Evolutionary conservation across 2,797 vertebrate species (phyloP), one percentile per base, ranked within the genome.

Genomic region (Sternotherus odoratus): DNA sequence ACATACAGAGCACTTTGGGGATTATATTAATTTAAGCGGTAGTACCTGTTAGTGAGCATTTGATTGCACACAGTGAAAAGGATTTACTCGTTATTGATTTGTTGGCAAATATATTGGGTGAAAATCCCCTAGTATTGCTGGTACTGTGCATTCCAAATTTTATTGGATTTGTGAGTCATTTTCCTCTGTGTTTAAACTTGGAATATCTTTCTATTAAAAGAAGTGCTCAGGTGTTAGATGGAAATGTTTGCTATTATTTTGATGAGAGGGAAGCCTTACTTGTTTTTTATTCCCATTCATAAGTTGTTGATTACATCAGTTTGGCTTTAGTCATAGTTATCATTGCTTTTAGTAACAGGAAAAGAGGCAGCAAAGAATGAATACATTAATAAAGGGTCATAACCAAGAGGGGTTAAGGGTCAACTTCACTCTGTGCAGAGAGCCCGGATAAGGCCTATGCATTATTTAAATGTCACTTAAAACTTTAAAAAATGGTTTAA

Each of bases 61-160:
- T 98, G 98, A 99, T 98, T 98, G 98, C 97, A 97, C 94, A 98
- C 96, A 96, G 60, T 96, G 97, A 97, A 96, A 96, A 96, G 98
- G 98, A 98, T 99, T 99, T 99, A 98, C 98, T 98, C 97, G 96
- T 96, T 99, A 99, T 99, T 98, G 98, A 99, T 99, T 98, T 99
- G 97, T 97, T 98, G 97, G 98, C 98, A 98, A 98, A 98, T 98
- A 98, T 98, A 98, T 98, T 97, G 98, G 98, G 97, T 97, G 96
- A 97, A 98, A 98, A 98, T 99, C 98, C 98, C 98, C 91, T 89
- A 98, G 97, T 98, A 96, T 97, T 98, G 96, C 97, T 94, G 82
- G 96, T 95, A 92, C 96, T 91, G 83, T 5, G 3, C 91, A 95
- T 96, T 97, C 96, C 94, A 96, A 96, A 96, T 97, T 97, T 97